These are phyloP conservation scores for Schizothorax lantsangensis DNA, from an alignment of 2,797 vertebrate species.

Conservation along the genomic window DNA sequence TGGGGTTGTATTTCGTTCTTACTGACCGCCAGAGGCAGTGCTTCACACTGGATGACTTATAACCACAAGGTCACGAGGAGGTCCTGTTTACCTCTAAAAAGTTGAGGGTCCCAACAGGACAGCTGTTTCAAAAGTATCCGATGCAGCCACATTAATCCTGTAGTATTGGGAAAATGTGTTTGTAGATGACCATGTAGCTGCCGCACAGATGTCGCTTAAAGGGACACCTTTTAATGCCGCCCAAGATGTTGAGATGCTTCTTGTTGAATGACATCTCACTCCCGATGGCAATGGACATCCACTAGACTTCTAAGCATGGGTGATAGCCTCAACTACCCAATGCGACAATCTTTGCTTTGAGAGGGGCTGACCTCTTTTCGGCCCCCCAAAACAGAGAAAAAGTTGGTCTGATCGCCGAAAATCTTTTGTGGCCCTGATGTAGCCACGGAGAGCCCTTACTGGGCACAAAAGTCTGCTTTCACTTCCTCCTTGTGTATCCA, in stretches of 20 bases:
- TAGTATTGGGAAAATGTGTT: neutral
- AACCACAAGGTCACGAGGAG: neutral
- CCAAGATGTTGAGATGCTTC: neutral
- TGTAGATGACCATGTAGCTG: neutral
- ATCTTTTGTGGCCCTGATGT: neutral
- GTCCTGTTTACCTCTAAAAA: neutral
- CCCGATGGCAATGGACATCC: neutral
- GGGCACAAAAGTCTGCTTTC: neutral
- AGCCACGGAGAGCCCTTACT: neutral
- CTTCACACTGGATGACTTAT: neutral
- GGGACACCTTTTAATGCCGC: neutral
- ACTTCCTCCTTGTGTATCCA: neutral
- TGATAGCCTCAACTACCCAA: neutral
- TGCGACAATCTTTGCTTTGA: neutral
- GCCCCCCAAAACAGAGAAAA: neutral
- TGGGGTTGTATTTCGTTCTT: neutral
- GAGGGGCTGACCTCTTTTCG: neutral
- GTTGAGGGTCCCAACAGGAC: neutral
- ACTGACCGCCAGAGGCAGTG: neutral
- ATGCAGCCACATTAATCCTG: neutral
- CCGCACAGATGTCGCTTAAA: too few species aligned
- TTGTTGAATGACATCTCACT: neutral
- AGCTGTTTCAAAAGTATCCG: neutral
- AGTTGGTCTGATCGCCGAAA: neutral
- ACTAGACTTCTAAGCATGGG: neutral